Conservation (phyloP, 2,888 invertebrate species). For the Plutella xylostella region DNA sequence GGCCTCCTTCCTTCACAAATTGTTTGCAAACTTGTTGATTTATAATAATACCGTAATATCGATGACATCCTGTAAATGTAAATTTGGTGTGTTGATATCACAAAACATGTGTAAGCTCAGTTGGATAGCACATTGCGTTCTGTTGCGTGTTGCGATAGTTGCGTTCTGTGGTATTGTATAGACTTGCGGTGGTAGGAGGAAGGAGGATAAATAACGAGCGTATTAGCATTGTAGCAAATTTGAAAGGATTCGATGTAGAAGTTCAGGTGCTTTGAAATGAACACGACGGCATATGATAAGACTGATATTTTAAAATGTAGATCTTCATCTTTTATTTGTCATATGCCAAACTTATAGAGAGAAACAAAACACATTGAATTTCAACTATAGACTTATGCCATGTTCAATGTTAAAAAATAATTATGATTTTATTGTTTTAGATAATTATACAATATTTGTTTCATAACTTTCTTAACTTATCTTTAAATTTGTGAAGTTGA, state of each 20-base stretch:
- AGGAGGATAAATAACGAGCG: too few species aligned
- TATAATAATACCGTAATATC: too few species aligned
- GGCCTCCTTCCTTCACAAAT: slow-evolving; percentile 87
- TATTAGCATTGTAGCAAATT: too few species aligned
- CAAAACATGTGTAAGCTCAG: too few species aligned
- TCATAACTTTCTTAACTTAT: neutral
- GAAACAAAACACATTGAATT: neutral
- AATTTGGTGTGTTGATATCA: too few species aligned
- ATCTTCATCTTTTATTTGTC: neutral
- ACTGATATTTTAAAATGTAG: neutral
- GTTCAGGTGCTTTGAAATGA: neutral
- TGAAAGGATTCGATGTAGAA: too few species aligned
- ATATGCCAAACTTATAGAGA: neutral
- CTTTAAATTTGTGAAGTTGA: neutral
- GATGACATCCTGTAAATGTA: too few species aligned
- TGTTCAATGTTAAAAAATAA: neutral
- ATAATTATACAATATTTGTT: slow-evolving; percentile 1
- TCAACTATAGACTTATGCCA: neutral
- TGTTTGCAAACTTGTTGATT: slow-evolving; percentile 80
- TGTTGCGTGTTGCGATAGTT: too few species aligned
- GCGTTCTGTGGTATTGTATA: too few species aligned
- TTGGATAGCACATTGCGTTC: too few species aligned
- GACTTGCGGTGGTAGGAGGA: too few species aligned
- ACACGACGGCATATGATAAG: neutral
- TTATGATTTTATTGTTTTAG: neutral